Evolutionary conservation across 2,888 invertebrate species (phyloP), one percentile per base, ranked within the genome.

Genomic region (Nemapogon koenigi): DNA sequence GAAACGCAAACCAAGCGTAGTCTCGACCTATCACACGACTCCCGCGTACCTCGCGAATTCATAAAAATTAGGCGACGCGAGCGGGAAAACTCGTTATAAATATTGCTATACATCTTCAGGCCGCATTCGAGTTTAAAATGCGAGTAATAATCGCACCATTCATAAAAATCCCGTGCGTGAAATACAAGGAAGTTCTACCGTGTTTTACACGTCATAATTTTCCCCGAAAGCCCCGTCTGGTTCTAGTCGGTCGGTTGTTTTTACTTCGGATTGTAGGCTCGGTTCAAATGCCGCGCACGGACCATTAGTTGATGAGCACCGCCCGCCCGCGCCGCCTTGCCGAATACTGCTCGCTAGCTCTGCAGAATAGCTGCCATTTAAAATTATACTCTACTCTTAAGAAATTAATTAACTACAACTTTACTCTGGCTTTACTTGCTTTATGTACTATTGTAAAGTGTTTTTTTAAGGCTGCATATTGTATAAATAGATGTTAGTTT

Each of bases 231-330:
- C 76, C 58, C 65, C 62, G 59, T 61, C 59, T 59, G 59, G 63
- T 56, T 52, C 33, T 22, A 31, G 40, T 40, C 22, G 37, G 41
- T 58, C 61, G 59, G 62, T 60, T 70, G 22, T 22, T 6, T 22
- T 6, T 8, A 8, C 6, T 22, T 28, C 11, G 11, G n/a, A n/a
- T 8, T 11, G 71, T 71, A 72, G 75, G 68, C 69, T 70, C 70
- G 68, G 76, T 76, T 78, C 78, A 76, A 73, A 75, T 75, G 75
- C 72, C 72, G 75, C 71, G 75, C 66, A 79, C 72, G 79, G 80
- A 69, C 80, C 80, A 81, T 80, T 81, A 81, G 79, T 73, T 79
- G 80, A 79, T 79, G 79, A 79, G 68, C 65, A 70, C 59, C 59
- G 58, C 56, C 57, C 57, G 49, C 56, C 53, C 59, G 50, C 54